phyloP scores from a whole-genome alignment of 2,888 invertebrate genomes.

The Endomychus coccineus region DNA sequence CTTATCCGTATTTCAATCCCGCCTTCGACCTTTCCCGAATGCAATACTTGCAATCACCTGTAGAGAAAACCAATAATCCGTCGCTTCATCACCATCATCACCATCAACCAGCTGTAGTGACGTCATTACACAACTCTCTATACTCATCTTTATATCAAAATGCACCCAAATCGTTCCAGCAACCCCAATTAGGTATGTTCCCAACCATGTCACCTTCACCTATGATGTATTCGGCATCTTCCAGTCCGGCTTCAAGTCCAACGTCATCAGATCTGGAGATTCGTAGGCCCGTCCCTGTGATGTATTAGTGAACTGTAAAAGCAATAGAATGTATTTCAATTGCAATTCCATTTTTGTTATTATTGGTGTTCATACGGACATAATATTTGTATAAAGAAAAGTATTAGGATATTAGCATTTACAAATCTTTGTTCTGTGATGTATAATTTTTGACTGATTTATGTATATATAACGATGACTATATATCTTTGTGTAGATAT shows the following conservation, averaged over 20 bases:
- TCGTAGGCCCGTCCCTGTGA: constrained; percentile 63
- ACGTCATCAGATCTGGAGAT: constrained; percentile 46
- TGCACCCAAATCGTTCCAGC: constrained; percentile 48
- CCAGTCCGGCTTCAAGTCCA: constrained; percentile 42
- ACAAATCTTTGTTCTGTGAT: too few relatives aligned
- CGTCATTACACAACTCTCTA: constrained; percentile 59
- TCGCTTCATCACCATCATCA: too few relatives aligned
- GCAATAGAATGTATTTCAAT: too few relatives aligned
- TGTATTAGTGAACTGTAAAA: constrained; percentile 50
- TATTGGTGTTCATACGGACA: too few relatives aligned
- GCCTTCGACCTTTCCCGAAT: constrained; percentile 49
- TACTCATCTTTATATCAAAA: constrained; percentile 59
- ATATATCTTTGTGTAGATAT: too few relatives aligned
- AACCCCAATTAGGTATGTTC: constrained; percentile 50
- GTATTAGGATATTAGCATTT: too few relatives aligned
- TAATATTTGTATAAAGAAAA: too few relatives aligned
- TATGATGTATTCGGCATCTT: constrained; percentile 41
- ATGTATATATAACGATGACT: too few relatives aligned
- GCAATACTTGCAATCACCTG: constrained; percentile 27
- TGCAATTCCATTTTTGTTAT: too few relatives aligned
- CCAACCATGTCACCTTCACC: constrained; percentile 42
- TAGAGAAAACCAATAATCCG: constrained; percentile 43
- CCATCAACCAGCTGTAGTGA: constrained; percentile 36
- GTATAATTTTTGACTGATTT: too few relatives aligned
- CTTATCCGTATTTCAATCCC: constrained; percentile 70